These are phyloP conservation scores for Euleptes europaea DNA, from an alignment of 2,113 vertebrate genomes.

Conservation along the genomic window DNA sequence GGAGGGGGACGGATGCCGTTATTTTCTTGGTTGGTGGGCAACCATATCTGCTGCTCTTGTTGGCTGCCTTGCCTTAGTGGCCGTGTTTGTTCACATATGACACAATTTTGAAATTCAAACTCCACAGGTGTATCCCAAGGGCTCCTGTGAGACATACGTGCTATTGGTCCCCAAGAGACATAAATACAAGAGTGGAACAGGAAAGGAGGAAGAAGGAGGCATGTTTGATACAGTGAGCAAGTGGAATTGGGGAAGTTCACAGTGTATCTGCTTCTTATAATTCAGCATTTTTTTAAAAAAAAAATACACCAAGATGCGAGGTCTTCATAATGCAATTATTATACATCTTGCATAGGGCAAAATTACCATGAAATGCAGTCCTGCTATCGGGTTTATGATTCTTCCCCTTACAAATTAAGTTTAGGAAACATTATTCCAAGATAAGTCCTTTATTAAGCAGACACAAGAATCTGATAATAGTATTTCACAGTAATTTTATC, in stretches of 20 bases:
- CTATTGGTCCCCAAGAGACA: too few species aligned
- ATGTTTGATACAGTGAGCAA: neutral
- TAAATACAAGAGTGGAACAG: too few species aligned
- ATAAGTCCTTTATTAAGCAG: conserved; percentile 43
- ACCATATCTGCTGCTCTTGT: too few species aligned
- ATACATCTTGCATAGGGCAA: conserved; percentile 49
- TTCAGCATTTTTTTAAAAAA: conserved; percentile 30
- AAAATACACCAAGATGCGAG: conserved; percentile 27
- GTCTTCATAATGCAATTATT: conserved; percentile 58
- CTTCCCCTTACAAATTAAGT: conserved; percentile 58
- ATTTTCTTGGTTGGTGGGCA: too few species aligned
- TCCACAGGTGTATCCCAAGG: too few species aligned
- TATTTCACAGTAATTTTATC: conserved; percentile 24
- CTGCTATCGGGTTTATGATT: conserved; percentile 63
- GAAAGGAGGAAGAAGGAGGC: too few species aligned
- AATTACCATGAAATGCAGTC: conserved; percentile 54
- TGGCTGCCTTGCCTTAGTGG: too few species aligned
- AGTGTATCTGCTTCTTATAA: conserved; percentile 34
- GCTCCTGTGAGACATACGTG: too few species aligned
- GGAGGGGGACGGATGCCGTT: too few species aligned
- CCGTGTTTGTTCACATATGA: too few species aligned
- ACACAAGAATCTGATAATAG: conserved; percentile 23
- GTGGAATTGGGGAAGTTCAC: conserved; percentile 30
- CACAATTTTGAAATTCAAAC: too few species aligned
- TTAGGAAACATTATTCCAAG: conserved; percentile 57